These are phyloP conservation scores for Kradibia gibbosae DNA, from an alignment of 1,140 invertebrate genomes.

Conservation along the genomic window DNA sequence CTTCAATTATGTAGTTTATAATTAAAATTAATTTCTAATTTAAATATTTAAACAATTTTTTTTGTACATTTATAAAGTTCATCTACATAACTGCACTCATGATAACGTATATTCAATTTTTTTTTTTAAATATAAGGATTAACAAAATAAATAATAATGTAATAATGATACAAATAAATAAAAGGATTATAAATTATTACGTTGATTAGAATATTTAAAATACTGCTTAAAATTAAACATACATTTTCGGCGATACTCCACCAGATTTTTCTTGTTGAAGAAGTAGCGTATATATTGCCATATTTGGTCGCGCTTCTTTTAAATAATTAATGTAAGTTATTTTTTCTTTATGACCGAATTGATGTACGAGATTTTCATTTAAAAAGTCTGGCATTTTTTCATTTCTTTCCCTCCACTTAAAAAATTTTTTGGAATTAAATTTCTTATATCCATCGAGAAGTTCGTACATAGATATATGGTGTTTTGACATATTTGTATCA, in stretches of 20 bases:
- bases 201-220: too few species aligned
- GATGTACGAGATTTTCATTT: conserved; percentile 73
- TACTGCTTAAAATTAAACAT: conserved; percentile 47
- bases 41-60: too few species aligned
- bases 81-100: too few species aligned
- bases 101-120: too few species aligned
- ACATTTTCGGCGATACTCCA: conserved; percentile 62
- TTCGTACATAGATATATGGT: conserved; percentile 75
- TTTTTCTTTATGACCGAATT: conserved; percentile 76
- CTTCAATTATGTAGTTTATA: too few species aligned
- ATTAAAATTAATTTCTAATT: too few species aligned
- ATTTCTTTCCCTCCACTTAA: conserved; percentile 74
- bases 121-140: too few species aligned
- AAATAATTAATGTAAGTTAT: conserved; percentile 78
- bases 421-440: conserved; percentile 74
- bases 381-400: conserved; percentile 75
- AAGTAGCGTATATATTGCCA: conserved; percentile 69
- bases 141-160: too few species aligned
- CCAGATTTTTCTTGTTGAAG: conserved; percentile 56
- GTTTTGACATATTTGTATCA: conserved; percentile 64
- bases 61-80: too few species aligned
- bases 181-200: too few species aligned
- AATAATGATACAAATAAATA: too few species aligned
- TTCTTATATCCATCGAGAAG: conserved; percentile 74
- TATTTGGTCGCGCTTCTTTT: conserved; percentile 77